These are phyloP conservation scores for Liposcelis brunnea DNA, from an alignment of 2,888 invertebrate genomes.

Conservation along the genomic window DNA sequence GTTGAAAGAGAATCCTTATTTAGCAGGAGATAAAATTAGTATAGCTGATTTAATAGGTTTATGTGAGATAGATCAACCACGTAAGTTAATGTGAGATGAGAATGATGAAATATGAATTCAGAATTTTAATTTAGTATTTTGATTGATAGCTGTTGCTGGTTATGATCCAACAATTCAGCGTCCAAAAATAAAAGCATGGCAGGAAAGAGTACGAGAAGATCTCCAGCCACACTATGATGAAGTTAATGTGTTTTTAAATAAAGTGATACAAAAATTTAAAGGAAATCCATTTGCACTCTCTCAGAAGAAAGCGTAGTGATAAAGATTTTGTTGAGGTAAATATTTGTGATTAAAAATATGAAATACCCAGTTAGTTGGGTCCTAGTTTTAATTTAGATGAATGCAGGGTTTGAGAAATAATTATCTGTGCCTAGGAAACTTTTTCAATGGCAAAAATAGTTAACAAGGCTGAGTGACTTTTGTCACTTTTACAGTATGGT, in stretches of 20 bases:
- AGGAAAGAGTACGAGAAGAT: constrained; percentile 22
- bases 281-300: constrained; percentile 18
- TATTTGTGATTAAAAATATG: no score
- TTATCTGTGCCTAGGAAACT: no score
- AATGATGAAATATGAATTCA: no score
- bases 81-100: no score
- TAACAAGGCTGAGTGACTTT: no score
- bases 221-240: constrained; percentile 25
- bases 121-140: constrained; percentile 12
- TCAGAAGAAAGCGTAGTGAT: no score
- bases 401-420: no score
- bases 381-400: no score
- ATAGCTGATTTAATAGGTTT: constrained; percentile 28
- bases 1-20: constrained; percentile 20
- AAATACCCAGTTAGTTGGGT: no score
- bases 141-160: constrained; percentile 22
- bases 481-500: no score
- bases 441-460: no score
- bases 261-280: constrained; percentile 23
- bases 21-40: constrained; percentile 23
- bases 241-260: constrained; percentile 14
- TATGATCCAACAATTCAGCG: constrained; percentile 22
- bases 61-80: constrained; percentile 29
- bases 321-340: no score
- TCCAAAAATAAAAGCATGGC: constrained; percentile 23